phyloP scores from a whole-genome alignment of 2,888 invertebrate genomes.

The Lampropteryx suffumata region DNA sequence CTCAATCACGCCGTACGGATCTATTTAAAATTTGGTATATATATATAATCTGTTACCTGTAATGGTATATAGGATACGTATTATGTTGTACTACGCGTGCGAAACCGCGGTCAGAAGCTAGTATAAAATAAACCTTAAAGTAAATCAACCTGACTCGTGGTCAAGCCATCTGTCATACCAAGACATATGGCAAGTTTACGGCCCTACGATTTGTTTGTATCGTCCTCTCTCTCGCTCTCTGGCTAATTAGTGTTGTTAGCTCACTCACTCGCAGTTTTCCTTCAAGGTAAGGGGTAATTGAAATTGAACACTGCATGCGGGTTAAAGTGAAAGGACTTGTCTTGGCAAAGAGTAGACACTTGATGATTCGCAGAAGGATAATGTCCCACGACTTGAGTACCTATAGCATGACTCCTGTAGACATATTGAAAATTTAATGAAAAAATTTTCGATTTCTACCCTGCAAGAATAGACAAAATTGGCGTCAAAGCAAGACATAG shows the following conservation, averaged over 20 bases:
- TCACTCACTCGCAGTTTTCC: constrained; percentile 60
- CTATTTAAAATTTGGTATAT: no score
- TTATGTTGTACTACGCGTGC: no score
- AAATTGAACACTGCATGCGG: constrained; percentile 79
- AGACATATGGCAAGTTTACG: constrained; percentile 73
- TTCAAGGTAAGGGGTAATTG: constrained; percentile 74
- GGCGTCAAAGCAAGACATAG: no score
- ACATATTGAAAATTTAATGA: no score
- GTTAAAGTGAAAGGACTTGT: constrained; percentile 73
- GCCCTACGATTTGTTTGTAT: constrained; percentile 75
- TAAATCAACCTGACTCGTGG: constrained; percentile 65
- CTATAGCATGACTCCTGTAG: no score
- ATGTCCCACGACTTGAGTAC: no score
- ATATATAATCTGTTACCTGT: no score
- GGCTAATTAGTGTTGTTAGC: constrained; percentile 35
- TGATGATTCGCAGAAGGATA: constrained; percentile 1
- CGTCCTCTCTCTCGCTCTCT: constrained; percentile 44
- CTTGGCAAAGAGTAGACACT: constrained; percentile 54
- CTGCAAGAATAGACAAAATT: no score
- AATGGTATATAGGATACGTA: no score
- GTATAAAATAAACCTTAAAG: constrained; percentile 33
- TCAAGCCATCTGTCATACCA: constrained; percentile 69
- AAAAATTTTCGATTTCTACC: no score
- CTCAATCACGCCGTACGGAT: no score
- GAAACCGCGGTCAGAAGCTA: no score